Evolutionary conservation across 2,888 invertebrate genomes (phyloP), one percentile per base, ranked within the genome.

Genomic region (Gymnocheta viridis): DNA sequence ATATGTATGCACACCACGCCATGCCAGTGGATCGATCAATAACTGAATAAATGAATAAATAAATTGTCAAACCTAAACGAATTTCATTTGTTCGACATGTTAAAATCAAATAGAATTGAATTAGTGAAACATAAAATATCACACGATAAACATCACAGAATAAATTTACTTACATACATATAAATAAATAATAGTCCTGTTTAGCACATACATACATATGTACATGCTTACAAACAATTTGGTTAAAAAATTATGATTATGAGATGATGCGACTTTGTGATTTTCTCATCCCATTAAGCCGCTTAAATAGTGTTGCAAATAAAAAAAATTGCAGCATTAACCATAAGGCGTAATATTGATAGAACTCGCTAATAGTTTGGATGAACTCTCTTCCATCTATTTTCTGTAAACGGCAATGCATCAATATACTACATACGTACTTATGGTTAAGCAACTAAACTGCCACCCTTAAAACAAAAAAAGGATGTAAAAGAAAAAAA

Each of bases 311-410:
- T 64, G 35, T 49, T n/a, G 38, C 44, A 64, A 76, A 82, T 60
- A 77, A 29, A 72, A 70, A 38, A 64, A 60, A 62, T 67, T 78
- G 62, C 72, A 77, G 69, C 29, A 81, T 73, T 81, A 84, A 64
- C 72, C 84, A 81, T 84, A 81, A 78, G 81, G 77, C 81, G 80
- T 84, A 84, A 84, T 84, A 81, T 64, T 74, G 49, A 82, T 35
- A 29, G 54, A 74, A 22, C 47, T 70, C 41, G 77, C 80, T 79
- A 79, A 83, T 79, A 64, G 69, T 64, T 67, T 73, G 69, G 35
- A 56, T 82, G 60, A 82, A 82, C 67, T 67, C 38, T 66, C 9
- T 22, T 67, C 62, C 54, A 62, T 62, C 49, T 14, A 66, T 64
- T 29, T 72, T 27, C n/a, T 12, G 17, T 29, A 51, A 76, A 64